These are phyloP conservation scores for Encarsia formosa DNA, from an alignment of 2,888 invertebrate genomes.

Conservation along the genomic window DNA sequence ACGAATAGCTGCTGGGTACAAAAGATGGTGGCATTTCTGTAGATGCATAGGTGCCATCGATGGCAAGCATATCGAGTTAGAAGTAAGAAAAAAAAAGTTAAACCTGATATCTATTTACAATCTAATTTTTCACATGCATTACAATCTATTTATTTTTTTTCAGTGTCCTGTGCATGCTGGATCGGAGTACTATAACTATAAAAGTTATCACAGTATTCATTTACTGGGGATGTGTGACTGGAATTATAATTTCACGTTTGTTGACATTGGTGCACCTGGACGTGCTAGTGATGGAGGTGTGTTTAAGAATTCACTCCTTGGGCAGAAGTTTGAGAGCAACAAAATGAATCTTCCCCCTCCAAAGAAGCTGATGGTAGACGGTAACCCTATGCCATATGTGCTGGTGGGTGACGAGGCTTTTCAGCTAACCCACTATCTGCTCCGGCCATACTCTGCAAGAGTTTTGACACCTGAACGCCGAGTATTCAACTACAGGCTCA, in stretches of 20 bases:
- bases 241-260: slow-evolving; percentile 27
- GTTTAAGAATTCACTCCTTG: slow-evolving; percentile 21
- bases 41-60: too few species aligned
- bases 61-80: too few species aligned
- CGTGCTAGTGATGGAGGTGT: slow-evolving; percentile 27
- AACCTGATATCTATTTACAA: too few species aligned
- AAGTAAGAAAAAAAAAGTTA: too few species aligned
- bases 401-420: too few species aligned
- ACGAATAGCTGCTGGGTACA: too few species aligned
- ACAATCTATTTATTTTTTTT: slow-evolving; percentile 5
- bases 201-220: slow-evolving; percentile 27
- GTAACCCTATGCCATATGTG: slow-evolving; percentile 34
- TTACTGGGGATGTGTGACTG: slow-evolving; percentile 28
- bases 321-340: slow-evolving; percentile 29
- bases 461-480: too few species aligned
- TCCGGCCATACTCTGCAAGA: slow-evolving; percentile 36
- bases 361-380: too few species aligned
- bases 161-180: slow-evolving; percentile 27
- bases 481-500: too few species aligned
- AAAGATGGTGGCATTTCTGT: too few species aligned
- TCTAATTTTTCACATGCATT: too few species aligned
- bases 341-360: slow-evolving; percentile 24
- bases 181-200: slow-evolving; percentile 28
- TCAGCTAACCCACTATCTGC: slow-evolving; percentile 30
- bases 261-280: slow-evolving; percentile 27